Evolutionary conservation across 2,797 vertebrate genomes (phyloP), one percentile per base, ranked within the genome.

Genomic region (Nannoperca australis): DNA sequence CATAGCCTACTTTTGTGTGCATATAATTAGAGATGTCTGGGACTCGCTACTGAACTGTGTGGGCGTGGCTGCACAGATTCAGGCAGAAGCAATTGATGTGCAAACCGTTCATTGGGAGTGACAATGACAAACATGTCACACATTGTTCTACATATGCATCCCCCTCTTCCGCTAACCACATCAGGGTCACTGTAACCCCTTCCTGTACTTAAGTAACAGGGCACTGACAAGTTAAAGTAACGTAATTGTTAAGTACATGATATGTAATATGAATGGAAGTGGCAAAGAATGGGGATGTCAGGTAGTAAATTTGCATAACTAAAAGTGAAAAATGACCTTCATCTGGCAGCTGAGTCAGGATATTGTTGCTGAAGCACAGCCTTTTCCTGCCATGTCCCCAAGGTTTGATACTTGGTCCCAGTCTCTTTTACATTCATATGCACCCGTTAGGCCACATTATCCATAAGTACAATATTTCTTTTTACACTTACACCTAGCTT

Each of bases 1-100:
- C 85, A 70, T 90, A 92, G 90, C 92, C 94, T 93, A 93, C 78
- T 92, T 94, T 86, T 71, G 64, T 70, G 77, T 71, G 85, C 82
- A 86, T 84, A 73, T 84, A 79, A 94, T 92, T 91, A 89, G 73
- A 76, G 83, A 62, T 76, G 87, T 90, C 82, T 91, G 85, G 82
- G 71, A 77, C 45, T 74, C 5, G 54, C 55, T 60, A 18, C 62
- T 69, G 66, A 79, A 8, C n/a, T 32, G 1, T 1, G 42, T 58
- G 80, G 87, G 84, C 22, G 78, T 86, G 84, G 82, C 83, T 44
- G 68, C 53, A 22, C 38, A 20, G 69, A 79, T 55, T 68, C 20
- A 73, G 53, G 59, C 82, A 36, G 65, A 68, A 65, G 70, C 69
- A 77, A 83, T 89, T 90, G 78, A 75, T 77, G 84, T 50, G 64